Base-by-base conservation (phyloP, 2,888 invertebrate species). In the Scaptomyza tumidula region DNA sequence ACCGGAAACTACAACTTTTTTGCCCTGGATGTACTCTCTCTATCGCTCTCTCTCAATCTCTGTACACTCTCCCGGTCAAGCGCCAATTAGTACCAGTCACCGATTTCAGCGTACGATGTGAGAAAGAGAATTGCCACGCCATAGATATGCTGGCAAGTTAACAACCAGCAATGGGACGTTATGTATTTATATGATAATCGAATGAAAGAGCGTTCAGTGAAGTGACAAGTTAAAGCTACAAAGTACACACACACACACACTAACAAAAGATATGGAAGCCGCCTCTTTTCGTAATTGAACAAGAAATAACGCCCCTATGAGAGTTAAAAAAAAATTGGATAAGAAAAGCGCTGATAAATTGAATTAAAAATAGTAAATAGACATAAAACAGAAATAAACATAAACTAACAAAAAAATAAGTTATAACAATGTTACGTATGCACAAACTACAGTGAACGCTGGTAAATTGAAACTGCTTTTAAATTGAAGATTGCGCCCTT, bases 41-140 rank as follows among this genome's bases (percentile, higher is more conserved):
- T 27, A 46, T 41, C 37, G 41, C 24, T 19, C 35, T 49, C 35
- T 49, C 50, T 35, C 31, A 24, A 6, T 49, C 50, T 31, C 31
- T 29, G 9, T 41, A 24, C 13, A 39, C 19, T 37, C 24, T 37
- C 24, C 48, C 59, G 31, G 52, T 57, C 33, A n/a, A 72, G 67
- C 75, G 66, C 71, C 78, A 75, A 76, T 65, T 75, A 76, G 88
- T 88, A 79, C 84, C 87, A 87, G 84, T 87, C 84, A 77, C 89
- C 75, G 67, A 58, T 69, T 68, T 68, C 11, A 44, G 31, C 48
- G 48, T 41, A 53, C 16, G 43, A 5, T 37, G 24, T 11, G 13
- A 52, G 39, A n/a, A n/a, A 37, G 58, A 55, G 61, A 71, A 52
- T 33, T 24, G 48, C 58, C 45, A 53, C 56, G 45, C 49, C 62